phyloP scores from a whole-genome alignment of 2,113 vertebrate genomes.

The Cryptomyrus ogoouensis region DNA sequence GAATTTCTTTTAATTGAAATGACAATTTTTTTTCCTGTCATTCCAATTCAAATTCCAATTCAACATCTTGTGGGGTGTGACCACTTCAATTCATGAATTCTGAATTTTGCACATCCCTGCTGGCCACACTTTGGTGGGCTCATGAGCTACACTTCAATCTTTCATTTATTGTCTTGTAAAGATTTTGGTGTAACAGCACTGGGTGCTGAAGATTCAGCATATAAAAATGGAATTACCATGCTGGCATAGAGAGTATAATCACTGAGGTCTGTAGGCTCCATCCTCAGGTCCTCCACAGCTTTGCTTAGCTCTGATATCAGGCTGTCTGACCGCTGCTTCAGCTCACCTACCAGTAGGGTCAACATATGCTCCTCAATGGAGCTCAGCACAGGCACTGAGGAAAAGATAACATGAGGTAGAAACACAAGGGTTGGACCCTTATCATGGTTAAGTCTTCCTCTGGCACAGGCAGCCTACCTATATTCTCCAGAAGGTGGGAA shows the following conservation, averaged over 20 bases:
- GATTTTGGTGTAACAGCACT: not conserved
- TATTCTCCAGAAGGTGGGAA: conserved; percentile 37
- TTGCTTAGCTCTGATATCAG: conserved; percentile 53
- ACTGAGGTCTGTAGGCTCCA: conserved; percentile 46
- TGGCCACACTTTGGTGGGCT: not conserved
- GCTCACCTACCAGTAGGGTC: conserved; percentile 48
- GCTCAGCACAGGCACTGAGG: conserved; percentile 52
- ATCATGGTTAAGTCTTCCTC: not conserved
- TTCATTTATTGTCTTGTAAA: not conserved
- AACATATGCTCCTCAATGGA: conserved; percentile 50
- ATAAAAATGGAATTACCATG: conserved; percentile 47
- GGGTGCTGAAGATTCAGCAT: not conserved
- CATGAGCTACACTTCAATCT: not conserved
- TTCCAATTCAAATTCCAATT: not conserved
- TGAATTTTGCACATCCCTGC: not conserved
- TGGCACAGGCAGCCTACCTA: conserved; percentile 47
- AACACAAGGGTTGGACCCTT: not conserved
- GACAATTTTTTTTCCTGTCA: not conserved
- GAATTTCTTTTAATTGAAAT: not conserved
- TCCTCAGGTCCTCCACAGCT: conserved; percentile 42
- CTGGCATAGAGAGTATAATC: conserved; percentile 54
- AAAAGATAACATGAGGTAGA: conserved; percentile 14
- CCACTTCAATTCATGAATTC: not conserved
- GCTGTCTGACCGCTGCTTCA: conserved; percentile 41
- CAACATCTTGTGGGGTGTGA: not conserved